Conservation (phyloP, 2,888 invertebrate genomes). For the Eueremaeus valkanovi region DNA sequence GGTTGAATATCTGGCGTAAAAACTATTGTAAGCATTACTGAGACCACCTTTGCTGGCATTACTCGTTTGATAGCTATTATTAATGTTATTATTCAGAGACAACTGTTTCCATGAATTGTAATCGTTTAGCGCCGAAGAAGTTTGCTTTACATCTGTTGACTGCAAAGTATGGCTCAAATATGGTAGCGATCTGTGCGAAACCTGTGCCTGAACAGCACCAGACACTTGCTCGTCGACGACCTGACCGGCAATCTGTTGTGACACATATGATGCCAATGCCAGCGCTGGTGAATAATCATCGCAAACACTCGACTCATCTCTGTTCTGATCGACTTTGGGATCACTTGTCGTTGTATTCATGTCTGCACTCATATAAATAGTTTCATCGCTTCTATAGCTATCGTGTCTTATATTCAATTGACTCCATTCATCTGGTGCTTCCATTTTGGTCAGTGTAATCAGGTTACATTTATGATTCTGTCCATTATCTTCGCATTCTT, state of each 20-base stretch:
- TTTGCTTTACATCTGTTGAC: slow-evolving; percentile 14
- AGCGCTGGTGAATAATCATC: slow-evolving; percentile 19
- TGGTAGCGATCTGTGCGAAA: slow-evolving; percentile 9
- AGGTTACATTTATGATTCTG: neutral
- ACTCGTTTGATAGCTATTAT: slow-evolving; percentile 18
- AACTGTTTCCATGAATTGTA: slow-evolving; percentile 25
- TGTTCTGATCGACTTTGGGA: neutral
- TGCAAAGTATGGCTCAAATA: slow-evolving; percentile 15
- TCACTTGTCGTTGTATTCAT: neutral
- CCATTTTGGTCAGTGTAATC: slow-evolving; percentile 27
- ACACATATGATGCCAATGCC: slow-evolving; percentile 31
- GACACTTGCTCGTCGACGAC: slow-evolving; percentile 13
- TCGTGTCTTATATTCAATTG: neutral
- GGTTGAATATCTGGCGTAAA: neutral
- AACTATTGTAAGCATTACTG: neutral
- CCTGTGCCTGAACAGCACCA: neutral
- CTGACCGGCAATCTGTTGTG: slow-evolving; percentile 20
- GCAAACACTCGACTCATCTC: neutral
- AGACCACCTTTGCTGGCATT: neutral
- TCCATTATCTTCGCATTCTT: neutral
- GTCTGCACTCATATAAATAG: slow-evolving; percentile 4
- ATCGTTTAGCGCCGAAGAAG: slow-evolving; percentile 11
- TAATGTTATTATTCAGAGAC: neutral
- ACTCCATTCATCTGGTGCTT: slow-evolving; percentile 1
- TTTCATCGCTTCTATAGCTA: neutral